Evolutionary conservation across 53 echinoderm and acorn worm species (phyloP), one percentile per base, ranked within the genome.

Genomic region (Holothuria scabra): DNA sequence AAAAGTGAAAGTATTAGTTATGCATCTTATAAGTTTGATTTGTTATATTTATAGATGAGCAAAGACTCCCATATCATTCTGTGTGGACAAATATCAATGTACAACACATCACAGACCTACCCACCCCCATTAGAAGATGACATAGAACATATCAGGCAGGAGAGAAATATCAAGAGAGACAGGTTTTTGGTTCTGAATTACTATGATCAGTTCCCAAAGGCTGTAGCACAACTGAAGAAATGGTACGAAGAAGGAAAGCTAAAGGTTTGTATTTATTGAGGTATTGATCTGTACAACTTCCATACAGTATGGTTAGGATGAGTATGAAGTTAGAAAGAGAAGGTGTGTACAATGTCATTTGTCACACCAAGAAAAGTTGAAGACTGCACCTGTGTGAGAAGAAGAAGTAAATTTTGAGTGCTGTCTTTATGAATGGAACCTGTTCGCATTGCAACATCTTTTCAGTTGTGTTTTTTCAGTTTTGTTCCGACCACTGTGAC

Each of bases 151-250:
- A 84, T 85, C 48, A 44, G 92, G 34, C 31, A 86, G 4, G 84
- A 87, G 22, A 64, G 83, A 58, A 92, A 92, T 75, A 90, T 97
- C 81, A 94, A 90, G 0, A 84, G 97, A 58, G 97, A 97, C 12
- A 85, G 97, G 3, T 97, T 97, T 85, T 85, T 97, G 37, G 94
- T 97, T 23, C 86, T 97, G 65, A 97, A 97, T 85, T 92, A 97
- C 60, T 74, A 90, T 8, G 92, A 97, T 21, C 66, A 83, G 80
- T 97, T 97, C 63, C 74, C 92, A n/a, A 65, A 71, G 18, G 90
- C 90, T 58, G 66, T 97, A 2, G 82, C 69, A 22, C 85, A 92
- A 56, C 75, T 97, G 41, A 69, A 85, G 23, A 71, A 66, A 19
- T 97, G 92, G 92, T 92, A 90, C 74, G 92, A 90, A 59, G 74